These are phyloP conservation scores for Crypturellus tataupa DNA, from an alignment of 2,797 vertebrate species.

Conservation along the genomic window DNA sequence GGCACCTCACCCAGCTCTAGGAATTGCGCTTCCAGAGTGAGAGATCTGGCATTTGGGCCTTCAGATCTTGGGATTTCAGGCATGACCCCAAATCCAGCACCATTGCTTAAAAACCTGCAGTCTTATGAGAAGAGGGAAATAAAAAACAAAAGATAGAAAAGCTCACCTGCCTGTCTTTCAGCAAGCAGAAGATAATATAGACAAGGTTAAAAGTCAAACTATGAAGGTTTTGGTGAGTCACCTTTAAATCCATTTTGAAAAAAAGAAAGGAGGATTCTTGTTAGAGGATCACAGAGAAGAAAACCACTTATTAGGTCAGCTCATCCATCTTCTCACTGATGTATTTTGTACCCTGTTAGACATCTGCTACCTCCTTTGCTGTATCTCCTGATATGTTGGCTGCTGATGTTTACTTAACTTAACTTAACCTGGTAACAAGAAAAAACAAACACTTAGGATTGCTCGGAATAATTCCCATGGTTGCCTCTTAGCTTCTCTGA, in stretches of 20 bases:
- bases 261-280: background rate
- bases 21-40: background rate
- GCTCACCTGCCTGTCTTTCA: rapidly evolving
- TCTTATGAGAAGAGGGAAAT: background rate
- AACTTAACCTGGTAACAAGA: background rate
- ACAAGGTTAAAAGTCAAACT: background rate
- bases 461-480: constrained; percentile 5
- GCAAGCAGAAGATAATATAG: background rate
- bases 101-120: background rate
- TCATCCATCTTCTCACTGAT: background rate
- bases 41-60: background rate
- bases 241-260: background rate
- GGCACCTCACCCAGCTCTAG: background rate
- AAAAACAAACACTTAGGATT: background rate
- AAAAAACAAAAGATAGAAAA: background rate
- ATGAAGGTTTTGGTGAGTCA: background rate
- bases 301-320: background rate
- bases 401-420: background rate
- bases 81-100: background rate
- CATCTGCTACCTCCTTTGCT: background rate
- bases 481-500: background rate
- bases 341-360: background rate
- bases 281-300: background rate
- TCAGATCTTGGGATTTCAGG: background rate
- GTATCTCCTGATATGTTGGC: background rate